Percentiles rank a stretch among this genome's conserved stretches.
phyloP scores from a whole-genome alignment of 2,113 vertebrate genomes.

The Paraplagusia blochii region DNA sequence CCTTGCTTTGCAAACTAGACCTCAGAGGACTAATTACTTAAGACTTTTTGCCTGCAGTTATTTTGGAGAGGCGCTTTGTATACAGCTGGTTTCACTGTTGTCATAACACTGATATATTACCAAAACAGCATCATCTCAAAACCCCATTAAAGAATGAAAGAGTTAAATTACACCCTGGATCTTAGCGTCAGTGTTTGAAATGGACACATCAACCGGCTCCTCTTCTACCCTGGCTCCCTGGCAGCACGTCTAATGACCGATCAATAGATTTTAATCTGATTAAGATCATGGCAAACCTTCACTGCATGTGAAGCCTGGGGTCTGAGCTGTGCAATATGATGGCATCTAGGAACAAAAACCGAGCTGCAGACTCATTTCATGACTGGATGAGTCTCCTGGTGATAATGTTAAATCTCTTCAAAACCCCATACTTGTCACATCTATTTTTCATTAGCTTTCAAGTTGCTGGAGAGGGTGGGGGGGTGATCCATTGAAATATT shows the following conservation, averaged over 20 bases:
- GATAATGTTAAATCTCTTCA: slow-evolving; percentile 45
- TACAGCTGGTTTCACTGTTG: slow-evolving; percentile 54
- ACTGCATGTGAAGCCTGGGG: neutral
- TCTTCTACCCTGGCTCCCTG: slow-evolving; percentile 20
- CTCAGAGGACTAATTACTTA: slow-evolving; percentile 61
- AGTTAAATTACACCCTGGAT: slow-evolving; percentile 30
- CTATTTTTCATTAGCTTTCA: slow-evolving; percentile 60
- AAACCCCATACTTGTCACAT: slow-evolving; percentile 47
- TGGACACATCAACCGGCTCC: neutral
- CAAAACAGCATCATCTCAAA: slow-evolving; percentile 48
- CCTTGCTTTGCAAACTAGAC: slow-evolving; percentile 35
- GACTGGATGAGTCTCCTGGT: neutral
- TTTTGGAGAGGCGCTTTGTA: slow-evolving; percentile 64
- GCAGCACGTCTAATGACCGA: slow-evolving; percentile 38
- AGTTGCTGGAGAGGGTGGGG: slow-evolving; percentile 42
- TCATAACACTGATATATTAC: slow-evolving; percentile 61
- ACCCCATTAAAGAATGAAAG: slow-evolving; percentile 40
- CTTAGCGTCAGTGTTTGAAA: slow-evolving; percentile 13
- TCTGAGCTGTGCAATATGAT: slow-evolving; percentile 1
- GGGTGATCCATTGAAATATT: slow-evolving; percentile 60
- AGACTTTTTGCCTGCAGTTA: slow-evolving; percentile 55
- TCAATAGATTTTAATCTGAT: slow-evolving; percentile 50
- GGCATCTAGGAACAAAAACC: slow-evolving; percentile 4
- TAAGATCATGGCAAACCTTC: slow-evolving; percentile 16
- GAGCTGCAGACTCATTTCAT: slow-evolving; percentile 7